These are phyloP conservation scores for Nowickia ferox DNA, from an alignment of 2,888 invertebrate species.

Conservation along the genomic window DNA sequence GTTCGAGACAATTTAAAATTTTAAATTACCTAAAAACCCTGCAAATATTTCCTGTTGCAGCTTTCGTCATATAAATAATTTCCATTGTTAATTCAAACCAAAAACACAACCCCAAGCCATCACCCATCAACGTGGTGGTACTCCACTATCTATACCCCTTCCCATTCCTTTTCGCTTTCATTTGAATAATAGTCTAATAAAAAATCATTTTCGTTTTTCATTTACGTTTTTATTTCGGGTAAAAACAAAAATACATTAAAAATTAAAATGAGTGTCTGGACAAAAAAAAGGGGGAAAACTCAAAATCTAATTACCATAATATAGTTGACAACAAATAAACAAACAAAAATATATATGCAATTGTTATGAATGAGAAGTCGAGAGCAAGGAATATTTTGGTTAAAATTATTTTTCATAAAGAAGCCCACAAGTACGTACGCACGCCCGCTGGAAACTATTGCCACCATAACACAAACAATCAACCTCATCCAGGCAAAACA, in stretches of 20 bases:
- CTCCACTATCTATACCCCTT: background rate
- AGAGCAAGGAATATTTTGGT: conserved; percentile 13
- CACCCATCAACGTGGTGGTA: no score
- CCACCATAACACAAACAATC: background rate
- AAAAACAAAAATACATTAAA: conserved; percentile 49
- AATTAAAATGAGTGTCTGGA: conserved; percentile 61
- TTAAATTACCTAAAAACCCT: conserved; percentile 27
- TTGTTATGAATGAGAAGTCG: conserved; percentile 8
- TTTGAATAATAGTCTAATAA: conserved; percentile 49
- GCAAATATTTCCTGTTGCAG: conserved; percentile 27
- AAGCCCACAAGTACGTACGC: background rate
- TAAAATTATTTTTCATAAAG: conserved; percentile 42
- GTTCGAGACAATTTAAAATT: conserved; percentile 22
- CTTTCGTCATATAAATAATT: conserved; percentile 12
- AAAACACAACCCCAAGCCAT: background rate
- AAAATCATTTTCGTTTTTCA: conserved; percentile 35
- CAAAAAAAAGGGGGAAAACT: conserved; percentile 13
- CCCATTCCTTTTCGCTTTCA: conserved; percentile 21
- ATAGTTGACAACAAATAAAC: conserved; percentile 65
- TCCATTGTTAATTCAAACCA: conserved; percentile 26
- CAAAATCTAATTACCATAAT: conserved; percentile 70
- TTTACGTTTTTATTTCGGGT: conserved; percentile 23
- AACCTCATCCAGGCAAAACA: background rate
- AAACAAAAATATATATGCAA: conserved; percentile 24
- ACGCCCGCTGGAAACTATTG: background rate